Evolutionary conservation across 2,888 invertebrate species (phyloP).

Genomic region (Lasioglossum leucozonium): DNA sequence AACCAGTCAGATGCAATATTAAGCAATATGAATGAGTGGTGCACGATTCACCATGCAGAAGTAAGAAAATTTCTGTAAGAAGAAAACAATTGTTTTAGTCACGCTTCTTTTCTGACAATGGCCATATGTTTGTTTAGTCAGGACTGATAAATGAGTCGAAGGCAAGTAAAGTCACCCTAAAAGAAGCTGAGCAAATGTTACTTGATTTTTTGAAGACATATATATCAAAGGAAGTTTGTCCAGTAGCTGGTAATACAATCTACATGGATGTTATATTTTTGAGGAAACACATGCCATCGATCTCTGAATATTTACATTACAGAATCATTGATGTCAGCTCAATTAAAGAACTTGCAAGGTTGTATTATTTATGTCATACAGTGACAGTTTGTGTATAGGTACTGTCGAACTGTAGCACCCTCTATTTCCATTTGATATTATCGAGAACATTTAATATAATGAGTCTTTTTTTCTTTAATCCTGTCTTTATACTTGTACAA

Average conservation of each 20-base stretch:
- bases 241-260: slow-evolving; percentile 94
- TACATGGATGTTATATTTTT: slow-evolving; percentile 95
- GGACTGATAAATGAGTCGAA: slow-evolving; percentile 91
- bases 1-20: slow-evolving; percentile 91
- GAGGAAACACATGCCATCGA: slow-evolving; percentile 91
- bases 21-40: slow-evolving; percentile 94
- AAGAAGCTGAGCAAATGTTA: slow-evolving; percentile 89
- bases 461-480: too few relatives aligned
- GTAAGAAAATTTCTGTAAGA: slow-evolving; percentile 84
- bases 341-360: slow-evolving; percentile 91
- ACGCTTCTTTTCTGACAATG: neutral
- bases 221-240: slow-evolving; percentile 87
- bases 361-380: slow-evolving; percentile 33
- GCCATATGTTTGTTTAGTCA: slow-evolving; percentile 84
- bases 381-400: too few relatives aligned
- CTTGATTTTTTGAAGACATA: slow-evolving; percentile 89
- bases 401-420: too few relatives aligned
- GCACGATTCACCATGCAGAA: slow-evolving; percentile 90
- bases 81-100: neutral
- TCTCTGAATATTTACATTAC: slow-evolving; percentile 94
- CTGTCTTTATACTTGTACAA: too few relatives aligned
- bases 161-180: slow-evolving; percentile 88
- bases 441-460: too few relatives aligned
- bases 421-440: too few relatives aligned
- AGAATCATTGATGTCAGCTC: slow-evolving; percentile 96